Conservation (phyloP, 2,888 invertebrate species). For the Drosophila greeni region DNA sequence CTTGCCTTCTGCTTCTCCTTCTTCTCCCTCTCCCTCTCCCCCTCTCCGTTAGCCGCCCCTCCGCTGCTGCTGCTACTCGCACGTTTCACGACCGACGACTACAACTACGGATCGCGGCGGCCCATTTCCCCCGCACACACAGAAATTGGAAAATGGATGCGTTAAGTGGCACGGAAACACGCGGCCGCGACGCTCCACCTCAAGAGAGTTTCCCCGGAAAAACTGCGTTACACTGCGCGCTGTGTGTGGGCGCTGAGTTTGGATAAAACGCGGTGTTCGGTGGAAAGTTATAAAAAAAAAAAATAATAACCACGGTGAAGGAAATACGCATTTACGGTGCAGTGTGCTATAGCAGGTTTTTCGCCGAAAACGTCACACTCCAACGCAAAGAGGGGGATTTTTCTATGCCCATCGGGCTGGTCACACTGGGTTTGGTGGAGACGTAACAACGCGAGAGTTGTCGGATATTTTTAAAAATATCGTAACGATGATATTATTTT, state of each 20-base stretch:
- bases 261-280: background rate
- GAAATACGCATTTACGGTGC: slow-evolving; percentile 35
- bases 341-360: background rate
- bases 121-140: slow-evolving; percentile 27
- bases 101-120: slow-evolving; percentile 34
- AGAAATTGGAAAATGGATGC: slow-evolving; percentile 8
- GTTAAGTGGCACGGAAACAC: slow-evolving; percentile 21
- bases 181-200: slow-evolving; percentile 20
- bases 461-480: too few species aligned
- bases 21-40: too few species aligned
- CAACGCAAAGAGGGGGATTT: background rate
- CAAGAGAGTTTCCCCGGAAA: background rate
- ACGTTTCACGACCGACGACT: slow-evolving; percentile 21
- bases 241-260: slow-evolving; percentile 1
- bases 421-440: background rate
- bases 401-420: background rate
- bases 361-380: background rate
- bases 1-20: background rate
- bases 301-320: slow-evolving; percentile 10
- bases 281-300: background rate
- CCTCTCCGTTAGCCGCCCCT: slow-evolving; percentile 6
- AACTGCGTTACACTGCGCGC: background rate
- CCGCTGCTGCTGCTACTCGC: slow-evolving; percentile 21
- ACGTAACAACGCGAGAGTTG: too few species aligned
- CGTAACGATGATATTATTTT: too few species aligned